Base-by-base conservation (phyloP, 2,888 invertebrate species). In the Acronicta aceris region DNA sequence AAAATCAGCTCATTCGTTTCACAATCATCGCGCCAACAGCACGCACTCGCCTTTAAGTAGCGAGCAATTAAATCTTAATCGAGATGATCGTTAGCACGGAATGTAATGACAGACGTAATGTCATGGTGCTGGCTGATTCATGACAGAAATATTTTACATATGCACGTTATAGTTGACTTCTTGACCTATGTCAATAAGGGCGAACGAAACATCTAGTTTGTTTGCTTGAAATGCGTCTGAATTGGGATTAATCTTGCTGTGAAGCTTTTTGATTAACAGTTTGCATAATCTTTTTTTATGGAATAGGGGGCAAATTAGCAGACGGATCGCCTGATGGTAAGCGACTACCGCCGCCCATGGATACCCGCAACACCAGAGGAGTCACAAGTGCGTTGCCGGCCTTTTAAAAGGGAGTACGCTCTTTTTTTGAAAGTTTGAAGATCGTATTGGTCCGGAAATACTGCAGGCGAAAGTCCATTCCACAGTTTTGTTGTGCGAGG, bases 51-150 rank as follows among this genome's bases (percentile, higher is more conserved):
- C 68, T 79, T 71, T 81, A 81, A 81, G 80, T 79, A 79, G 72
- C 65, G 59, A 71, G 70, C 82, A 86, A 86, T 87, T 83, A 86
- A 85, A 85, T 83, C 79, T 84, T 87, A 85, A 87, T 85, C 76
- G 71, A 53, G 74, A 54, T 12, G 49, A 58, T 74, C 74, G 74
- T 71, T 71, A 73, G 70, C 63, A 38, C 16, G 38, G 69, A 62
- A 58, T 68, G 54, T 60, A 58, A 75, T 75, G 69, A 71, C 67
- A 63, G 58, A 65, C 50, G 67, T 62, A 55, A 43, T 48, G 16
- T 47, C 38, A 16, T 45, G 33, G 41, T 48, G 47, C 45, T n/a
- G 40, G 55, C 60, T 76, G 78, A 75, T 63, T 76, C 76, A 76
- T 65, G 46, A 41, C 53, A 38, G 41, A 75, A 78, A 65, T 48